These are phyloP conservation scores for Lasioglossum figueresi DNA, from an alignment of 2,888 invertebrate species.

Conservation along the genomic window DNA sequence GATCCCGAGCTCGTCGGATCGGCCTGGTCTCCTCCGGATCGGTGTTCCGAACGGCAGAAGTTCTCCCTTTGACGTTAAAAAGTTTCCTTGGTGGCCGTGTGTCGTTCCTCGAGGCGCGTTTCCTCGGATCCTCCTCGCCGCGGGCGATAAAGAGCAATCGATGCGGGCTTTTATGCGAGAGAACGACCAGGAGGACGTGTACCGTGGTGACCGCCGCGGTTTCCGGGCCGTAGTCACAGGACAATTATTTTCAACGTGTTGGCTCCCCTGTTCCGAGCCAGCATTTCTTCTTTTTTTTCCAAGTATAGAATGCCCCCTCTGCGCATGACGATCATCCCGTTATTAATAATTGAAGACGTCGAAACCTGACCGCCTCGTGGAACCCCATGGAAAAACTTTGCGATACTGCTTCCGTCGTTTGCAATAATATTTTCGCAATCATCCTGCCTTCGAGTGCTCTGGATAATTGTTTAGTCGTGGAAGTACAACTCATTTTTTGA, in stretches of 20 bases:
- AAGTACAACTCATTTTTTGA: neutral
- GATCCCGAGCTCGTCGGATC: neutral
- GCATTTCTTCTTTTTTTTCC: constrained; percentile 44
- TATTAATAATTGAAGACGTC: constrained; percentile 56
- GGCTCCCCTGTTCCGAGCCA: constrained; percentile 24
- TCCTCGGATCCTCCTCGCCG: constrained; percentile 35
- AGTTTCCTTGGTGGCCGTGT: constrained; percentile 24
- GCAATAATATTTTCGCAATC: neutral
- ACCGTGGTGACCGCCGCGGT: constrained; percentile 53
- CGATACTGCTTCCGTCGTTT: neutral
- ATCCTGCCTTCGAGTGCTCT: neutral
- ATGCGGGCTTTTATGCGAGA: constrained; percentile 59
- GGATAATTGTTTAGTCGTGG: neutral
- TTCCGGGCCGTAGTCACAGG: constrained; percentile 64
- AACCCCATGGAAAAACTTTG: neutral
- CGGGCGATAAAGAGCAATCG: constrained; percentile 57
- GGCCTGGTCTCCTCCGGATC: neutral
- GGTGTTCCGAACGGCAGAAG: constrained; percentile 15
- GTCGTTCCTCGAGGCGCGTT: constrained; percentile 34
- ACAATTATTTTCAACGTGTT: constrained; percentile 63
- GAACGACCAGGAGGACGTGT: constrained; percentile 48
- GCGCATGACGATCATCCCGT: constrained; percentile 16
- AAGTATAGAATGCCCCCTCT: constrained; percentile 56
- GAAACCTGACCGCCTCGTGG: constrained; percentile 20
- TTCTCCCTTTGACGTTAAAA: constrained; percentile 2